phyloP scores from a whole-genome alignment of 2,797 vertebrate genomes.

The Rhabdophis nuchalis region DNA sequence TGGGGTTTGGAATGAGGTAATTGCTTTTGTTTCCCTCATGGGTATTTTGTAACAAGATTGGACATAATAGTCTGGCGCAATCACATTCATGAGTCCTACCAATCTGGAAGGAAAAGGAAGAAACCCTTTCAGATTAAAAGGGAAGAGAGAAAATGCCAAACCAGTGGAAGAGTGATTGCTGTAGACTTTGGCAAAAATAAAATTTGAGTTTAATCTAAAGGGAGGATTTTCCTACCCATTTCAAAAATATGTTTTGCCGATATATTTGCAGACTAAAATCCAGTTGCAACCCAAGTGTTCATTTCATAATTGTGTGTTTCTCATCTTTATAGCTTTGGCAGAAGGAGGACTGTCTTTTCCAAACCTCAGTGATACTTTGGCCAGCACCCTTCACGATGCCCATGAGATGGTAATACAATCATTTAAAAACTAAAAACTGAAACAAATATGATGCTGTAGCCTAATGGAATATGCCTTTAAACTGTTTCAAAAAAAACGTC shows the following conservation, averaged over 20 bases:
- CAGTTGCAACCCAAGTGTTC: not conserved
- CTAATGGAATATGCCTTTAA: not conserved
- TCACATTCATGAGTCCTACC: not conserved
- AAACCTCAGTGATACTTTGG: conserved; percentile 74
- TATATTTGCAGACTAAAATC: not conserved
- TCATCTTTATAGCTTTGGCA: conserved; percentile 62
- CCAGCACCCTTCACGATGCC: conserved; percentile 81
- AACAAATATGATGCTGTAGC: not conserved
- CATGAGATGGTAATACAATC: conserved; percentile 85
- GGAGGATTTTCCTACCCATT: not conserved
- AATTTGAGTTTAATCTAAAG: not conserved
- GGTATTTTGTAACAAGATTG: not conserved
- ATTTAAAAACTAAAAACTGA: not conserved
- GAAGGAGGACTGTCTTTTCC: conserved; percentile 65
- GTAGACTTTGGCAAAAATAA: not conserved
- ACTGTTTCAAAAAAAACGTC: not conserved
- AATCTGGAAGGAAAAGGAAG: not conserved
- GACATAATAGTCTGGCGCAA: not conserved
- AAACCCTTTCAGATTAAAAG: not conserved
- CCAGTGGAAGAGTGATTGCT: not conserved
- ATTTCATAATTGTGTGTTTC: not conserved
- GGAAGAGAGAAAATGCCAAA: not conserved
- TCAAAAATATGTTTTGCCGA: not conserved
- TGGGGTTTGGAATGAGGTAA: not conserved
- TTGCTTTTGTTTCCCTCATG: not conserved